Evolutionary conservation across 2,888 invertebrate species (phyloP), one percentile per base, ranked within the genome.

Genomic region (Galerucella nymphaeae): DNA sequence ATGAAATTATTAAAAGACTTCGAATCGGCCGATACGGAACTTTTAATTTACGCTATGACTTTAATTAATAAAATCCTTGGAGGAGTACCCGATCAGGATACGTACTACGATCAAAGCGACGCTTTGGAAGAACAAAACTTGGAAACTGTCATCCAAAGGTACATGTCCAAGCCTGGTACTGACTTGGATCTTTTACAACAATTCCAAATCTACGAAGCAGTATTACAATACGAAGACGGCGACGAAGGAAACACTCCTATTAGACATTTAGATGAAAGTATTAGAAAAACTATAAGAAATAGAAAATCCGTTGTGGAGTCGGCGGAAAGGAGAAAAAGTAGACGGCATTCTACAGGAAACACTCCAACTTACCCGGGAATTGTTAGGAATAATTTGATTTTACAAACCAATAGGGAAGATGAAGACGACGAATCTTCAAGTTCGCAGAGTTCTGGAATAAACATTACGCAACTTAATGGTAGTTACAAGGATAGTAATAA

Each of bases 91-190:
- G 97, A 98, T 87, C 96, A 97, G 87, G 97, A 99, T 85, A 94
- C 95, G 23, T 99, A 98, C 87, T 99, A 98, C 84, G 98, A 99
- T 86, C 96, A 99, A 84, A 96, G 97, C 3, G 99, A 99, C 87
- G 91, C 94, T 23, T 88, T 99, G 77, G 99, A 99, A 85, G 97
- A 98, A 79, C 97, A 96, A 85, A 96, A 95, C 23, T 95, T 97
- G 87, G 96, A 96, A 84, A 90, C 91, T 66, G 93, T 96, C 41
- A 94, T 96, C 78, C 94, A 95, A 83, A 89, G 94, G 84, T 96
- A 96, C 85, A 95, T 96, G 94, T 93, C 94, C 13, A 94, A 95
- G 85, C 96, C 95, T 78, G 96, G 96, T 53, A 96, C 96, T 0
- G 97, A 98, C 87, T 89, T 97, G 80, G 98, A 98, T 88, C 90